phyloP scores from a whole-genome alignment of 1,140 invertebrate genomes.

The Macrobrachium rosenbergii region DNA sequence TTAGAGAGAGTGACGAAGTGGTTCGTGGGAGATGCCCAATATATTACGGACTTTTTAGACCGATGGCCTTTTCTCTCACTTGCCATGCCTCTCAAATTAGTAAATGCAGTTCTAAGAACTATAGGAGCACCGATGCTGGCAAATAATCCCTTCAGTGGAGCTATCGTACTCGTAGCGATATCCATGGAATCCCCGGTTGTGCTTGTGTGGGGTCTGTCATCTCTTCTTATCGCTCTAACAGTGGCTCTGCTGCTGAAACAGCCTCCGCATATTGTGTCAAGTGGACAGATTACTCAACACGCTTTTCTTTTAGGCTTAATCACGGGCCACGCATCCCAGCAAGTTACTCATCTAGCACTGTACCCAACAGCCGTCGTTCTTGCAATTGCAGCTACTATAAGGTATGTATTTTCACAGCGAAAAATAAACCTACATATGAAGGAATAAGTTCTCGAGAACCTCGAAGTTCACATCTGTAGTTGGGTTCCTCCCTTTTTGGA shows the following conservation, averaged over 20 bases:
- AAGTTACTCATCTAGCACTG: neutral
- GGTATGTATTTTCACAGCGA: neutral
- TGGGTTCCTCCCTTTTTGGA: no score
- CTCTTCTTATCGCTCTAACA: neutral
- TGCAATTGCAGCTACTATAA: constrained; percentile 23
- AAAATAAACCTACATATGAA: neutral
- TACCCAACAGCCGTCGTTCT: constrained; percentile 3
- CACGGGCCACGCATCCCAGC: constrained; percentile 7
- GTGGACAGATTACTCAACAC: constrained; percentile 52
- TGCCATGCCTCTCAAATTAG: constrained; percentile 25
- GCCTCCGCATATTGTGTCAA: constrained; percentile 43
- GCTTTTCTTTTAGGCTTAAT: constrained; percentile 32
- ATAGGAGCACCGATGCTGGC: constrained; percentile 39
- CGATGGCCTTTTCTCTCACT: constrained; percentile 41
- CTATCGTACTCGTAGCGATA: constrained; percentile 28
- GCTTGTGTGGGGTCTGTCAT: constrained; percentile 19
- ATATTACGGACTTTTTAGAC: constrained; percentile 47
- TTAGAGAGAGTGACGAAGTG: constrained; percentile 21
- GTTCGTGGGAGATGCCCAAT: constrained; percentile 41
- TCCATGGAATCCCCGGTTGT: constrained; percentile 21
- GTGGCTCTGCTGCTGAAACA: constrained; percentile 38
- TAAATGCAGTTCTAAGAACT: constrained; percentile 44
- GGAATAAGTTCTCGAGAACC: no score
- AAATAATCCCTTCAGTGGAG: constrained; percentile 52
- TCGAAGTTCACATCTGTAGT: no score